Base-by-base conservation (phyloP, 2,113 vertebrate genomes). In the Nymphicus hollandicus region DNA sequence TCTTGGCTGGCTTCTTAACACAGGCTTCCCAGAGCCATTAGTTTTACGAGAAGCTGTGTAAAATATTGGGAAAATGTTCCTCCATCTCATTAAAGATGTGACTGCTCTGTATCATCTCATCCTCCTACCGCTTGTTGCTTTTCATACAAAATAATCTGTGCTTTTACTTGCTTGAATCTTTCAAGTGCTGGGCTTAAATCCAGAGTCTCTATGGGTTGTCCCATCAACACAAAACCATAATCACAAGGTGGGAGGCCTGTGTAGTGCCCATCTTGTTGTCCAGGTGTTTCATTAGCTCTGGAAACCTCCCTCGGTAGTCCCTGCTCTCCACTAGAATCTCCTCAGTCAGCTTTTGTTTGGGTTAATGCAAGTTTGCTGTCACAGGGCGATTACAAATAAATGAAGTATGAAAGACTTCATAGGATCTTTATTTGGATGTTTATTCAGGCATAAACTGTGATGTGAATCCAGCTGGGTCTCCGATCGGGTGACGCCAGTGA, bases 391-490 rank as follows among this genome's bases (percentile, higher is more conserved):
- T 58, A 87, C 70, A 91, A 81, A 91, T 55, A 93, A 92, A 86
- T 74, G 91, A 93, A 55, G 44, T 58, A 91, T 72, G 89, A 87
- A 91, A 92, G 52, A 61, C 69, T 87, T 91, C 73, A 60, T 14
- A 85, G 65, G 89, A 52, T 68, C 81, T 92, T 87, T 92, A 61
- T 91, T 72, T 89, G 65, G 84, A 20, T 73, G 79, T 96, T 89
- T 61, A 79, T 77, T 87, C 81, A 79, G 84, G 61, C 70, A 79
- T 89, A 85, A 95, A 79, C 73, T 85, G 86, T 82, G 31, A 87
- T 87, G 76, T 86, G 65, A 95, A 43, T 50, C 83, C 88, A 88
- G 64, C 86, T 90, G 86, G 11, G 64, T 53, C 41, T 53, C 53
- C 33, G 31, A 43, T 78, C 1, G 1, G 50, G 28, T 78, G 64